Conservation (phyloP, 2,888 invertebrate genomes). For the Cistogaster globosa region DNA sequence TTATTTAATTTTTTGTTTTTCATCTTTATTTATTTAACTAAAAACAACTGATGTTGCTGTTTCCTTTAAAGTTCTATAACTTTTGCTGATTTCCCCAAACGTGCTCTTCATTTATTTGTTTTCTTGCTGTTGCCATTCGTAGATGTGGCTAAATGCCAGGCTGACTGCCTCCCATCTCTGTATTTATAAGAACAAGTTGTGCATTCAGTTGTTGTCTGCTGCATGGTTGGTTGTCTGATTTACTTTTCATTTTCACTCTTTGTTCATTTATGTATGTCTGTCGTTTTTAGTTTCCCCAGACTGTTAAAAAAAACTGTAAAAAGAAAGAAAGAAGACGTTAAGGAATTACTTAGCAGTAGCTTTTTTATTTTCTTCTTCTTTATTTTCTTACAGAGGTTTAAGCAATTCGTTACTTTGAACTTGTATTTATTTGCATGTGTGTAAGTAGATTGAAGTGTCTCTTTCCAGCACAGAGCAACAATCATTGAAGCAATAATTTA, state of each 20-base stretch:
- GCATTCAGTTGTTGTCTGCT: constrained; percentile 26
- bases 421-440: constrained; percentile 13
- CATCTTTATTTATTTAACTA: constrained; percentile 47
- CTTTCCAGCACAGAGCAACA: constrained; percentile 24
- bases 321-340: neutral
- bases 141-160: neutral
- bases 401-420: constrained; percentile 7
- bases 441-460: neutral
- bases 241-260: constrained; percentile 57
- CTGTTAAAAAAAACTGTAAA: neutral
- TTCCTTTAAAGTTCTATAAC: constrained; percentile 26
- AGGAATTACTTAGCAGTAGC: constrained; percentile 13
- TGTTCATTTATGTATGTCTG: constrained; percentile 40
- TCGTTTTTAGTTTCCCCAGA: constrained; percentile 41
- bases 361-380: neutral
- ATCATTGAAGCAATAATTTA: constrained; percentile 47
- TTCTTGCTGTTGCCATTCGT: constrained; percentile 5
- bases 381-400: neutral
- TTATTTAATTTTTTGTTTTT: neutral
- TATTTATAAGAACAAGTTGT: neutral
- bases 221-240: constrained; percentile 51
- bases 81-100: constrained; percentile 66
- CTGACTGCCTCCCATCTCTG: neutral
- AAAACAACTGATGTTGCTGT: constrained; percentile 18
- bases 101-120: constrained; percentile 47